Evolutionary conservation across 2,888 invertebrate species (phyloP).

Genomic region (Daptonema setosum): DNA sequence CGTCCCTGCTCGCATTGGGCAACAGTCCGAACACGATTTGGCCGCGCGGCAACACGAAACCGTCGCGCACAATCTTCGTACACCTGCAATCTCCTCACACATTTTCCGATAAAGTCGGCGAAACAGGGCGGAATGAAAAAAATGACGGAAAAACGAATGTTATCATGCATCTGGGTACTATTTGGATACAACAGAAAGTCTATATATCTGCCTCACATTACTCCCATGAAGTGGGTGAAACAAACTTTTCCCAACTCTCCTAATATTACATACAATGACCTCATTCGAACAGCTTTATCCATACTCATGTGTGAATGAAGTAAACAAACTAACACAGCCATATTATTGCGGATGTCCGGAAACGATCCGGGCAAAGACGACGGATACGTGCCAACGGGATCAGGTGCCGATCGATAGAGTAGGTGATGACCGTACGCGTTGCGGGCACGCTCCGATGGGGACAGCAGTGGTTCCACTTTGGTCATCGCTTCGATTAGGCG

Average conservation of each 20-base stretch:
- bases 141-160: no score
- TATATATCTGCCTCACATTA: no score
- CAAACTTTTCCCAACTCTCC: no score
- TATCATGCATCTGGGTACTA: no score
- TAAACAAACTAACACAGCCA: slow-evolving; percentile 31
- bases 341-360: slow-evolving; percentile 24
- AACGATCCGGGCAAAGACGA: slow-evolving; percentile 17
- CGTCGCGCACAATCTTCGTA: slow-evolving; percentile 15
- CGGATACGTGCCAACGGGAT: slow-evolving; percentile 34
- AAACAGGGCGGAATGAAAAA: no score
- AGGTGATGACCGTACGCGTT: slow-evolving; percentile 71
- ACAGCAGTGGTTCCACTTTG: slow-evolving; percentile 36
- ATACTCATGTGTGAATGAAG: no score
- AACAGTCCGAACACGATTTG: slow-evolving; percentile 48
- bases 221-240: no score
- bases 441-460: slow-evolving; percentile 46
- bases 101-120: no score
- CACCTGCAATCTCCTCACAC: neutral
- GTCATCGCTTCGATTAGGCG: slow-evolving; percentile 43
- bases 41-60: slow-evolving; percentile 24
- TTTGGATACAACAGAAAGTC: no score
- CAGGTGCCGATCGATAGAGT: slow-evolving; percentile 45
- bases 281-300: no score
- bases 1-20: slow-evolving; percentile 43
- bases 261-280: no score